phyloP scores from a whole-genome alignment of 2,113 vertebrate species.

The Rhea americana region DNA sequence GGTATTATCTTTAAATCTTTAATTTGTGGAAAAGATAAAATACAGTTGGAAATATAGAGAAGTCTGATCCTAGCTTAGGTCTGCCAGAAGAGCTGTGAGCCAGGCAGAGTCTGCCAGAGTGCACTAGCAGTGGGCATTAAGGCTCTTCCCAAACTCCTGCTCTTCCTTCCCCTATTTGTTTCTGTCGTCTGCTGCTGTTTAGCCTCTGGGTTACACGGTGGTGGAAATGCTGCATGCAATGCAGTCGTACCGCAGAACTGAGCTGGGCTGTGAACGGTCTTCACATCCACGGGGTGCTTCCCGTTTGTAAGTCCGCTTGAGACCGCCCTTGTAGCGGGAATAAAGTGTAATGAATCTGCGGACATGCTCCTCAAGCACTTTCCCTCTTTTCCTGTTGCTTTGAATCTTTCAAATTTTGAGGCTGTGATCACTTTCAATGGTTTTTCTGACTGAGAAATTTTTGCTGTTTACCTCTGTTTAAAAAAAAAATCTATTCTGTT shows the following conservation, averaged over 20 bases:
- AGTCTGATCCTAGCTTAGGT: neutral
- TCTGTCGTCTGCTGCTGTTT: neutral
- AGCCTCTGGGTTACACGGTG: neutral
- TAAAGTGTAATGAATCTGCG: neutral
- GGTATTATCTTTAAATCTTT: neutral
- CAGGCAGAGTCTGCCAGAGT: neutral
- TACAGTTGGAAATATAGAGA: neutral
- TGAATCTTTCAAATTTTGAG: neutral
- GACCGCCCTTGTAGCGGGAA: neutral
- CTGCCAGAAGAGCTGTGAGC: neutral
- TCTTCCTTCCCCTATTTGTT: neutral
- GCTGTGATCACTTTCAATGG: neutral
- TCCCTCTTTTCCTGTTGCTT: neutral
- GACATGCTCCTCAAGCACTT: neutral
- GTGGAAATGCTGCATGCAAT: neutral
- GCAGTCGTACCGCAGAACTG: neutral
- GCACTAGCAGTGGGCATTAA: neutral
- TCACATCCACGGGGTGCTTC: neutral
- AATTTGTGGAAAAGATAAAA: neutral
- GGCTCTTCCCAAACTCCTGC: neutral
- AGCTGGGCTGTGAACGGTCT: neutral
- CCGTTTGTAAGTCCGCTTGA: neutral
- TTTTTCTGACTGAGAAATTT: neutral
- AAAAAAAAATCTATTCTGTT: neutral
- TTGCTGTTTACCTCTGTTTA: neutral